A percentile compares a stretch with the other conserved stretches of the same genome.
Evolutionary conservation across 2,888 invertebrate genomes (phyloP).

Genomic region (Cataglyphis altisquamis): DNA sequence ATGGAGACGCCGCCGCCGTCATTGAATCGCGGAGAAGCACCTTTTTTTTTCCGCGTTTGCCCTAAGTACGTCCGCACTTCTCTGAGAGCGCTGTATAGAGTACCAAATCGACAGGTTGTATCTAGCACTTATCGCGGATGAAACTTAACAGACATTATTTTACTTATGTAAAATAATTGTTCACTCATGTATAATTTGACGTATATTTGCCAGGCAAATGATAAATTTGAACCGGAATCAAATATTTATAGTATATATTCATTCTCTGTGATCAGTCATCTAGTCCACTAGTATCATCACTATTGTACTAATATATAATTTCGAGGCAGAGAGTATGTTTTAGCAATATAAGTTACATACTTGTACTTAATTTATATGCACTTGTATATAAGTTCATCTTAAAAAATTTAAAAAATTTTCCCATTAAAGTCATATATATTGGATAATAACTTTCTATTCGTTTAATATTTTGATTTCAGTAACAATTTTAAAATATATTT

Average conservation of each 20-base stretch:
- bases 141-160: neutral
- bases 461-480: neutral
- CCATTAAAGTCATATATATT: neutral
- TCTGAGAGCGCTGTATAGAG: neutral
- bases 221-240: neutral
- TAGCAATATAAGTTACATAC: too few species aligned
- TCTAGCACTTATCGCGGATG: neutral
- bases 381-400: too few species aligned
- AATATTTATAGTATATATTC: neutral
- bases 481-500: neutral
- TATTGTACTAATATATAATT: too few species aligned
- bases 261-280: neutral
- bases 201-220: neutral
- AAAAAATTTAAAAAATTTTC: neutral
- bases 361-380: too few species aligned
- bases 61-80: conserved; percentile 13
- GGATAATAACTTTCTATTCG: neutral
- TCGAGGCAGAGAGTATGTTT: too few species aligned
- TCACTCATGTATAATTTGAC: neutral
- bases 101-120: neutral
- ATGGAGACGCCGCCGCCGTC: conserved; percentile 43
- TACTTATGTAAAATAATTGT: neutral
- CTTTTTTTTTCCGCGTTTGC: neutral
- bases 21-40: conserved; percentile 56
- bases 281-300: too few species aligned